These are phyloP conservation scores for Hylaea fasciaria DNA, from an alignment of 2,888 invertebrate genomes.

Conservation along the genomic window DNA sequence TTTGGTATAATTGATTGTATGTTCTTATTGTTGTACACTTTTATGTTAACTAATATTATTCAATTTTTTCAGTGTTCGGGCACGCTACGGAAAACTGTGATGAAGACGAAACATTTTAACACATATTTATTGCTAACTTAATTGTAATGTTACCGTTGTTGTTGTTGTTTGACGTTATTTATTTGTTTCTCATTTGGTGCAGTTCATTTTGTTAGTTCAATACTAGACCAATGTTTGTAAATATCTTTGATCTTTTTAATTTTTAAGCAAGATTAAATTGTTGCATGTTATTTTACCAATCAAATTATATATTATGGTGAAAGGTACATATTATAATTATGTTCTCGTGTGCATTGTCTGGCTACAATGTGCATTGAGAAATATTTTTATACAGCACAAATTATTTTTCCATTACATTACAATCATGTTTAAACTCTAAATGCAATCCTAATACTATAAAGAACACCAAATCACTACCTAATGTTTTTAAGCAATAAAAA, in stretches of 20 bases:
- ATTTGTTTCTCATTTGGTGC: conserved; percentile 73
- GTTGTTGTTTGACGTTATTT: conserved; percentile 79
- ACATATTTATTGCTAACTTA: conserved; percentile 65
- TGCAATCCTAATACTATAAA: conserved; percentile 53
- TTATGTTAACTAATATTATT: conserved; percentile 14
- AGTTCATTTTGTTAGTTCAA: conserved; percentile 64
- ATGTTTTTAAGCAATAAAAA: conserved; percentile 61
- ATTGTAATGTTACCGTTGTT: conserved; percentile 80
- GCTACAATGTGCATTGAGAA: conserved; percentile 78
- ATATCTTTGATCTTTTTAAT: conserved; percentile 67
- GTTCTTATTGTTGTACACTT: neutral
- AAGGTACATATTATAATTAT: conserved; percentile 50
- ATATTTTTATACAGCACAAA: conserved; percentile 63
- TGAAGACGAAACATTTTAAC: conserved; percentile 92
- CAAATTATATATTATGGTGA: conserved; percentile 62
- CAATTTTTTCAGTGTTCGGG: conserved; percentile 92
- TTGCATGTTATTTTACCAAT: conserved; percentile 69
- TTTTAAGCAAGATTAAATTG: conserved; percentile 53
- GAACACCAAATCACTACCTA: conserved; percentile 62
- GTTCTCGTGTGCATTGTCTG: conserved; percentile 78
- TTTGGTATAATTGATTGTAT: too few relatives aligned
- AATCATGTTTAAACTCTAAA: conserved; percentile 68
- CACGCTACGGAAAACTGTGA: conserved; percentile 94
- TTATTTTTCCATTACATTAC: conserved; percentile 72
- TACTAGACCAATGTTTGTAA: conserved; percentile 66